These are phyloP conservation scores for Sylvia atricapilla DNA, from an alignment of 2,113 vertebrate species.

Conservation along the genomic window DNA sequence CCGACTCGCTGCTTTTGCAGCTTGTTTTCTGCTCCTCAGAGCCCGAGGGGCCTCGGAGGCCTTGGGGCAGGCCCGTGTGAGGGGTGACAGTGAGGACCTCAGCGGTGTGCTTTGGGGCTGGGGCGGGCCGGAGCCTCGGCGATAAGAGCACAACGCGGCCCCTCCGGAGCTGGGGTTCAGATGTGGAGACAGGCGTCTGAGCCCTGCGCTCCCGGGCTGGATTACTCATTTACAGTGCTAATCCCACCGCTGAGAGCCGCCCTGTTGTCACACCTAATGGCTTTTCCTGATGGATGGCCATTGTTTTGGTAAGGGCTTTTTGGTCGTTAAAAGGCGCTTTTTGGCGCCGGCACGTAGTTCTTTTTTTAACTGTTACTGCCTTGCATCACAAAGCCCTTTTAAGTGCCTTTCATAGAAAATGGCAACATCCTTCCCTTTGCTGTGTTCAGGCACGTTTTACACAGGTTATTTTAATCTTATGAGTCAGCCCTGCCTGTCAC, in stretches of 20 bases:
- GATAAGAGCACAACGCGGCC: rapidly evolving
- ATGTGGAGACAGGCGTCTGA: neutral
- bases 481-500: constrained; percentile 20
- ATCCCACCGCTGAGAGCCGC: neutral
- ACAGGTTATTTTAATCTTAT: constrained; percentile 2
- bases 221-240: neutral
- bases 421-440: constrained; percentile 26
- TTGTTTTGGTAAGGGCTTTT: constrained; percentile 8
- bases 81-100: rapidly evolving
- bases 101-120: rapidly evolving
- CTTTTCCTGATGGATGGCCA: constrained; percentile 26
- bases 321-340: neutral
- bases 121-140: neutral
- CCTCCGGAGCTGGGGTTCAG: rapidly evolving
- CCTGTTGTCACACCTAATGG: neutral
- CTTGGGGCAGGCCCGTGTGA: neutral
- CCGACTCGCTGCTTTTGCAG: neutral
- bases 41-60: neutral
- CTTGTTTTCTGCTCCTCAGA: neutral
- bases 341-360: neutral
- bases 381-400: constrained; percentile 15
- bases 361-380: constrained; percentile 12
- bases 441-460: constrained; percentile 26
- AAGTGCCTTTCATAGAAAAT: neutral
- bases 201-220: neutral